Evolutionary conservation across 2,888 invertebrate species (phyloP), one percentile per base, ranked within the genome.

Genomic region (Mellilla xanthometata): DNA sequence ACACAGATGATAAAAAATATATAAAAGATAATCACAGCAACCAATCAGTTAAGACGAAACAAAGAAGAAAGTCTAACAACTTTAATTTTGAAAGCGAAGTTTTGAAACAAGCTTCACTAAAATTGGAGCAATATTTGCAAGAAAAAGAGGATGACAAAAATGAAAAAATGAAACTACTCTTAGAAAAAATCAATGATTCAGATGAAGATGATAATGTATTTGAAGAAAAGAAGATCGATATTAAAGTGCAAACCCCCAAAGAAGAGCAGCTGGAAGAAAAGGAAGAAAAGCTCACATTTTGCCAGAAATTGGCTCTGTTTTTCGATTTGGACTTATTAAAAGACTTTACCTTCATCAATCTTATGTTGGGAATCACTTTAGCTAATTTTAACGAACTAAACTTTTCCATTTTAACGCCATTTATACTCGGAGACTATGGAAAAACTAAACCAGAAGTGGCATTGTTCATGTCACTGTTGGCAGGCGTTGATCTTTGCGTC

Each of bases 381-480:
- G 94, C 94, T 0, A 93, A 92, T 64, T 94, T 94, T 60, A 92
- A 92, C 2, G 95, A 95, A 72, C 61, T 94, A 3, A 95, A 95
- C 69, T 95, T 95, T 68, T 93, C 94, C 1, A 91, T 94, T 34
- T 65, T 95, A 34, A 94, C 94, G 0, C 94, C 95, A 0, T 94
- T 94, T 53, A 93, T 95, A 56, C 77, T 95, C n/a, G 90, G 90
- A 10, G 94, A 94, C 61, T 93, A 92, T 60, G 91, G 93, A 0
- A 91, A 93, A 58, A 77, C 77, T 1, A 91, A 91, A 58, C 61
- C 84, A 2, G 84, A 94, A 75, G 92, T 93, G 0, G 94, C 95
- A 0, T 76, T 92, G 8, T 92, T 92, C 38, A 94, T 94, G 93
- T 94, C 94, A 0, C 73, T 94, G 28, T 80, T 94, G 49, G 94